Base-by-base conservation (phyloP, 2,113 vertebrate species). In the Coracopsis vasa region DNA sequence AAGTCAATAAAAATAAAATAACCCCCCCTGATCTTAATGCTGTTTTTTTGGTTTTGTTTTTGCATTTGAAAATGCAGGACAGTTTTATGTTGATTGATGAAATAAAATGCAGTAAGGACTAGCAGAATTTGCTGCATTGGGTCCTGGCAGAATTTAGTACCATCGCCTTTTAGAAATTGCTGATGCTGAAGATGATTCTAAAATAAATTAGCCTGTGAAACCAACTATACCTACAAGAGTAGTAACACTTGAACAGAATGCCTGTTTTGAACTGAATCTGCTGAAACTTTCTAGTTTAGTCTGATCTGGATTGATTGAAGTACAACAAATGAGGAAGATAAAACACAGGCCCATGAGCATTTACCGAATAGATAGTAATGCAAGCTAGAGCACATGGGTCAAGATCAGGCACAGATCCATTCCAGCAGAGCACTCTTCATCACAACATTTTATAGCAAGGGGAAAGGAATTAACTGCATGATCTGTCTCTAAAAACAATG, bases 381-480 rank as follows among this genome's bases (percentile, higher is more conserved):
- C 31, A 70, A 66, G n/a, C 60, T 83, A 78, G 45, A 91, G 39
- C 37, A 45, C 42, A 5, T 3, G 23, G 37, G 64, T 80, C n/a
- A 66, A 73, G 53, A 88, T 21, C 29, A 66, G 50, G 19, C 53
- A 62, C 11, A 58, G 21, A 73, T 51, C 37, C 58, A 5, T 75
- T 86, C 88, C 53, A 70, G 42, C 3, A 4, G 67, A 70, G 74
- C 4, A 37, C 27, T 65, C 35, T 66, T 71, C 19, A 80, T 71
- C 64, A 37, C 25, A 27, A 5, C 9, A 16, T 44, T 85, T 81
- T 78, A 66, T 31, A 88, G 19, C 42, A 86, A 86, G 9, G 27
- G 27, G 10, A 80, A 90, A 71, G 35, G 88, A 90, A 93, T 83
- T 78, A 93, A 90, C 75, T 71, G 18, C 20, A 16, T 75, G 74